phyloP scores from a whole-genome alignment of 1,140 invertebrate genomes.

The Zaprionus inermis region DNA sequence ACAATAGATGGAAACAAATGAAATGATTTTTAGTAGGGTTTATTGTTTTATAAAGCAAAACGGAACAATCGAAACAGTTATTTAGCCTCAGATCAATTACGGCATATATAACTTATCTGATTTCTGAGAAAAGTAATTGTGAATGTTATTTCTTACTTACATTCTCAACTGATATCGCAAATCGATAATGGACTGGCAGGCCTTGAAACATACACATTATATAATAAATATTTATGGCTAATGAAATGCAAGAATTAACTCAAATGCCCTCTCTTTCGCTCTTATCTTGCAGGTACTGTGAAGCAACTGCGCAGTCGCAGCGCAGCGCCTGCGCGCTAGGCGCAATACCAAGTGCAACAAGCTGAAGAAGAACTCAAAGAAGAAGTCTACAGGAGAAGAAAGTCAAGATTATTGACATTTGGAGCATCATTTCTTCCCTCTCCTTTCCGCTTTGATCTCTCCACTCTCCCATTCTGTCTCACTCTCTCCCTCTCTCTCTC shows the following conservation, averaged over 20 bases:
- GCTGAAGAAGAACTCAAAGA: neutral
- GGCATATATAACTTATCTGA: no score
- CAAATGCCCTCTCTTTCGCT: neutral
- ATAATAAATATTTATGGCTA: conserved; percentile 12
- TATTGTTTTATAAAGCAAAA: neutral
- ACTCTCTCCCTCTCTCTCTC: neutral
- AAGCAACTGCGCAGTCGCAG: conserved; percentile 47
- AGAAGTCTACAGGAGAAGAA: neutral
- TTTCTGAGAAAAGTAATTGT: neutral
- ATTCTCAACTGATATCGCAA: neutral
- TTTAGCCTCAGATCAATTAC: neutral
- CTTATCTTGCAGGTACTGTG: conserved; percentile 54
- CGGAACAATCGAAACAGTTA: neutral
- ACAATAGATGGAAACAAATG: neutral
- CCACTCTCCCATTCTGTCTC: neutral
- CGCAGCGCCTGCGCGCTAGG: conserved; percentile 61
- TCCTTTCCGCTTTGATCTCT: conserved; percentile 3
- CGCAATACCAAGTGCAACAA: conserved; percentile 17
- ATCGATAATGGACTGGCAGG: neutral
- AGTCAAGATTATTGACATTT: neutral
- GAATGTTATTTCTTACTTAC: neutral
- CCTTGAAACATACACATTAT: conserved; percentile 1
- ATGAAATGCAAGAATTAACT: conserved; percentile 8
- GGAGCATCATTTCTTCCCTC: neutral
- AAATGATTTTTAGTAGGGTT: neutral